Evolutionary conservation across 2,113 vertebrate species (phyloP).

Genomic region (Pantherophis guttatus): DNA sequence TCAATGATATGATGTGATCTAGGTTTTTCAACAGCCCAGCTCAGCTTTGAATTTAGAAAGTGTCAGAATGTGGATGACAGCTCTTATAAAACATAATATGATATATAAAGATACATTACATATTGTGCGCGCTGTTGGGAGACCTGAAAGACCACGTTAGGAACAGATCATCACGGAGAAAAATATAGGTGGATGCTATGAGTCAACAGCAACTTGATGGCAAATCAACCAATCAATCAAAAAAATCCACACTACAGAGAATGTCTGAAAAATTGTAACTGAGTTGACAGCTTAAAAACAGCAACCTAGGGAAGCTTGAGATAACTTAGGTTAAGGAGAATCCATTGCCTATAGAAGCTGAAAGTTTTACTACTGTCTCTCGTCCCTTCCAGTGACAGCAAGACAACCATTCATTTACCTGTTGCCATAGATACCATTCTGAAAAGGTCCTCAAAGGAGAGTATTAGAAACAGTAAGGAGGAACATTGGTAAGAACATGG

Average conservation of each 20-base stretch:
- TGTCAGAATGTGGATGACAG: background rate
- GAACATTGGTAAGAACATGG: background rate
- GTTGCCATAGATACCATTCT: background rate
- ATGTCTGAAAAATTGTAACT: background rate
- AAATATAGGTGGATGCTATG: background rate
- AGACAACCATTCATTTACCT: background rate
- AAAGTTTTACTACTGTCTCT: background rate
- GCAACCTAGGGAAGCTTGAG: background rate
- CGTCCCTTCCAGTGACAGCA: background rate
- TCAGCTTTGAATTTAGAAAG: background rate
- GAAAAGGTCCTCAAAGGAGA: background rate
- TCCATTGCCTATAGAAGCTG: background rate
- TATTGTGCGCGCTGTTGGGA: background rate
- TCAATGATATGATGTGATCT: background rate
- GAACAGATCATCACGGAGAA: background rate
- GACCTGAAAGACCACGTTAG: background rate
- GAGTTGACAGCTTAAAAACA: background rate
- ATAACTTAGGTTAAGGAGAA: background rate
- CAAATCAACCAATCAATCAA: background rate
- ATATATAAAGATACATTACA: background rate
- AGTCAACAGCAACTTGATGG: background rate
- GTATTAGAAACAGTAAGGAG: constrained; percentile 9
- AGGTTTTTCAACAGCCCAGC: background rate
- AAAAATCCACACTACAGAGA: background rate
- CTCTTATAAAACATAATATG: background rate